phyloP scores from a whole-genome alignment of 1,140 invertebrate genomes.

The Matsumurasca onukii region DNA sequence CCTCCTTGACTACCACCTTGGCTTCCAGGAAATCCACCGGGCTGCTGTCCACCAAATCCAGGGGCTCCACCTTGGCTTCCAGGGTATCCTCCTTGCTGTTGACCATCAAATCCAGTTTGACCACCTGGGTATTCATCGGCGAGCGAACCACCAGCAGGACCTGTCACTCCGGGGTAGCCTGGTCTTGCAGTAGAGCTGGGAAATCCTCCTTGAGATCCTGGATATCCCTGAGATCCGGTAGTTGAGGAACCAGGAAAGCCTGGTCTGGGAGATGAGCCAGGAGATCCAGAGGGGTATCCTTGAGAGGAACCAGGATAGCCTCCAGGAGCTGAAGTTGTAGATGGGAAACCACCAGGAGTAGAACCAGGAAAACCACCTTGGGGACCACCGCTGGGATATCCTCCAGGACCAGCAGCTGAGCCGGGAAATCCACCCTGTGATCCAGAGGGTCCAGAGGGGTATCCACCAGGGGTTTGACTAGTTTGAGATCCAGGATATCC shows the following conservation, averaged over 20 bases:
- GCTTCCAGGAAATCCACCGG: slow-evolving; percentile 13
- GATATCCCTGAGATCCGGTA: slow-evolving; percentile 38
- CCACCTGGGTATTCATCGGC: slow-evolving; percentile 28
- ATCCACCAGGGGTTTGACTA: slow-evolving; percentile 34
- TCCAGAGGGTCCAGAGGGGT: slow-evolving; percentile 38
- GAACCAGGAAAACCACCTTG: slow-evolving; percentile 42
- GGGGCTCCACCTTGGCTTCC: slow-evolving; percentile 29
- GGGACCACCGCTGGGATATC: slow-evolving; percentile 37
- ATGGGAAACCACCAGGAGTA: slow-evolving; percentile 30
- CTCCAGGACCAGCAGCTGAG: slow-evolving; percentile 32
- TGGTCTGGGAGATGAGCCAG: slow-evolving; percentile 37
- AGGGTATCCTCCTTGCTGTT: slow-evolving; percentile 31
- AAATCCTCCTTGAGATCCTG: slow-evolving; percentile 37
- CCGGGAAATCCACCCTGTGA: slow-evolving; percentile 37
- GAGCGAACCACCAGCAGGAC: slow-evolving; percentile 38
- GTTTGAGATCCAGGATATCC: slow-evolving; percentile 35
- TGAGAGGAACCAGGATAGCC: slow-evolving; percentile 22
- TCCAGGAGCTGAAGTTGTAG: slow-evolving; percentile 27
- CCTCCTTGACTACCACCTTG: slow-evolving; percentile 17
- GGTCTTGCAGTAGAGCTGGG: slow-evolving; percentile 38
- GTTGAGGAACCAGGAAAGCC: slow-evolving; percentile 32
- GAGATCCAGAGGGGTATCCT: slow-evolving; percentile 15
- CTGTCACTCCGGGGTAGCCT: slow-evolving; percentile 36
- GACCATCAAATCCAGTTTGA: background rate
- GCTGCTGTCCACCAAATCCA: background rate